phyloP scores from a whole-genome alignment of 2,888 invertebrate species.

The Luperina testacea region DNA sequence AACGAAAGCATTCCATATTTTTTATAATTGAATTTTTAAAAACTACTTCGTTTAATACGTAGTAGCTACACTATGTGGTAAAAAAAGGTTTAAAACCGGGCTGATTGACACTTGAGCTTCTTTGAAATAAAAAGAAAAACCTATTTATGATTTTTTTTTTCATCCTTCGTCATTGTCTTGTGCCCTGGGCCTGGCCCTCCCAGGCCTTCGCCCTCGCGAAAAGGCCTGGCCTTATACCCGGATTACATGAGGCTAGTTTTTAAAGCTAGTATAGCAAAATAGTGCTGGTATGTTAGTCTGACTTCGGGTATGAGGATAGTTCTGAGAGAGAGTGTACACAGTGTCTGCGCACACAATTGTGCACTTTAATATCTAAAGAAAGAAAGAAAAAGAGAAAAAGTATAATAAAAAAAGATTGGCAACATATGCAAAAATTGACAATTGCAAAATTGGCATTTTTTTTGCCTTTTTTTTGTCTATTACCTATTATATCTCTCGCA shows the following conservation, averaged over 20 bases:
- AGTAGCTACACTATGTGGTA: background rate
- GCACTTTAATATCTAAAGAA: too few species aligned
- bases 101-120: background rate
- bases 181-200: background rate
- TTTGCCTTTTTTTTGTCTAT: too few species aligned
- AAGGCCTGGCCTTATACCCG: background rate
- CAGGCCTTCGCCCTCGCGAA: background rate
- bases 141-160: background rate
- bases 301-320: background rate
- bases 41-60: background rate
- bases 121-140: background rate
- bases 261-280: too few species aligned
- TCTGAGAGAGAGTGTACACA: background rate
- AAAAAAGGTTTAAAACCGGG: background rate
- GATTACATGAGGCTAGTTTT: background rate
- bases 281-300: too few species aligned
- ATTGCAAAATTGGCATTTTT: too few species aligned
- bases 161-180: background rate
- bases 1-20: background rate
- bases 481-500: too few species aligned
- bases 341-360: too few species aligned
- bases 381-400: too few species aligned
- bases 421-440: too few species aligned
- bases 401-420: too few species aligned
- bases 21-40: background rate